Evolutionary conservation across 2,797 vertebrate species (phyloP).

Genomic region (Sebastes itinus): DNA sequence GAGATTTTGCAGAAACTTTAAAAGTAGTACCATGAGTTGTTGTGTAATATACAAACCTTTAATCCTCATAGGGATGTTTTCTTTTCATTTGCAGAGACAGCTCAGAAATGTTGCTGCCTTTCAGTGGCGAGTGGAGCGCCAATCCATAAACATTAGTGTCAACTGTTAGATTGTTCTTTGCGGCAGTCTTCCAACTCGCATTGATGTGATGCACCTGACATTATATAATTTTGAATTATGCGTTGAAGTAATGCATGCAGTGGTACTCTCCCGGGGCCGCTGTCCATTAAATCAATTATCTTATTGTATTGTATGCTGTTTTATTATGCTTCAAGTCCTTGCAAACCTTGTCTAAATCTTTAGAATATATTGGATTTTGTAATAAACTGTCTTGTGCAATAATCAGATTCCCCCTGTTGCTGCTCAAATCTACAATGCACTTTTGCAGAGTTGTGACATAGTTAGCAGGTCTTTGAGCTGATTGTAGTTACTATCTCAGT

Average conservation of each 20-base stretch:
- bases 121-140: neutral
- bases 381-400: constrained; percentile 15
- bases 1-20: neutral
- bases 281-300: neutral
- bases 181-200: neutral
- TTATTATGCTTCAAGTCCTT: neutral
- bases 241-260: neutral
- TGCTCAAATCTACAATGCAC: constrained; percentile 9
- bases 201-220: neutral
- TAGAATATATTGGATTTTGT: neutral
- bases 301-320: neutral
- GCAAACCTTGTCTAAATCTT: neutral
- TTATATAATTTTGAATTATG: neutral
- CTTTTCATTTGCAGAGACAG: neutral
- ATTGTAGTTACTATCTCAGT: constrained; percentile 31
- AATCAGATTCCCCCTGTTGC: neutral
- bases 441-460: constrained; percentile 39
- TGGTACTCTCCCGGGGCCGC: neutral
- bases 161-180: neutral
- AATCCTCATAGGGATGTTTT: neutral
- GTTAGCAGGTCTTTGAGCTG: constrained; percentile 27
- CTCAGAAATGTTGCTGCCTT: neutral
- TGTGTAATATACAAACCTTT: neutral
- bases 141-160: neutral
- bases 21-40: neutral